Conservation (phyloP, 2,797 vertebrate genomes). For the Pagetopsis macropterus region DNA sequence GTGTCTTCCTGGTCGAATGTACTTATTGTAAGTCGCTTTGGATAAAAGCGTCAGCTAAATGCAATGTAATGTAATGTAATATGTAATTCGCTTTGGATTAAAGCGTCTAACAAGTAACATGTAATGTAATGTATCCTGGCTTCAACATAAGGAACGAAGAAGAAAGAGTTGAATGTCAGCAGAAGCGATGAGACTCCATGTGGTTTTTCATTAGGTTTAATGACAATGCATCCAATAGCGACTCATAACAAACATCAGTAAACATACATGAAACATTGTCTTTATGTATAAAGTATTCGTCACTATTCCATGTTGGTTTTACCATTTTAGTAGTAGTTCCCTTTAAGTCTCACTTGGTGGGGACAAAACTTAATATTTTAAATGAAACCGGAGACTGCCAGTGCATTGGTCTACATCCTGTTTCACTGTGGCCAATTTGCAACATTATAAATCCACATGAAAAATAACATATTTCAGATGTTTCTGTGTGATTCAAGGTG, state of each 20-base stretch:
- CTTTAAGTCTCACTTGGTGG: constrained; percentile 54
- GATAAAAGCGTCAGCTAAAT: no score
- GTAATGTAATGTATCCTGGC: neutral
- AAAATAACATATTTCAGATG: neutral
- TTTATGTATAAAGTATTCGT: neutral
- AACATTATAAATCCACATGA: neutral
- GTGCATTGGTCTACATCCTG: neutral
- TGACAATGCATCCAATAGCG: neutral
- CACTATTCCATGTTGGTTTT: neutral
- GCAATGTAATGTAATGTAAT: no score
- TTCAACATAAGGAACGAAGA: neutral
- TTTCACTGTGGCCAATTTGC: neutral
- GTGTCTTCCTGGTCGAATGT: no score
- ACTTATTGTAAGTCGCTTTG: no score
- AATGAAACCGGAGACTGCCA: neutral
- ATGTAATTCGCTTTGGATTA: neutral
- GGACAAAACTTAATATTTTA: constrained; percentile 45
- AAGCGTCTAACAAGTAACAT: no score
- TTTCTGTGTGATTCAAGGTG: neutral
- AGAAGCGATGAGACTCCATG: neutral
- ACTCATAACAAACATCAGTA: neutral
- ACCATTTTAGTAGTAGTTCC: constrained; percentile 24
- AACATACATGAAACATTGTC: neutral
- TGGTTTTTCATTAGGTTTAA: neutral
- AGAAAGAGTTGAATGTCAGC: neutral